Base-by-base conservation (phyloP, 35 echinoderm and acorn worm species). In the Ophiothrix spiculata region DNA sequence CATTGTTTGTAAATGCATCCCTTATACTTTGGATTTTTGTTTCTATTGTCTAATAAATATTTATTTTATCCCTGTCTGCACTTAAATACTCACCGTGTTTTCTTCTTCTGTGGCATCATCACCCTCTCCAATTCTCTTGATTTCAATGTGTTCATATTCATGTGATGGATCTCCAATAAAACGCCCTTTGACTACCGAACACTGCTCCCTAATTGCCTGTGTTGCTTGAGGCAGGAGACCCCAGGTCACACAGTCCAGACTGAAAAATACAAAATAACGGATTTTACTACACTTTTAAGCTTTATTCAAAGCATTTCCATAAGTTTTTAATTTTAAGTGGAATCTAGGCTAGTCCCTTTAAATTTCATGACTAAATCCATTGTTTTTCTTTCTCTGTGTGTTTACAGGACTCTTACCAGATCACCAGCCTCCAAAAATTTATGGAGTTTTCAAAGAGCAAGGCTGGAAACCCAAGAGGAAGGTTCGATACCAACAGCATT, bases 101-200 rank as follows among this genome's bases (percentile, higher is more conserved):
- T 97, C 91, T 86, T 97, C 91, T 39, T 97, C 95, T 32, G 91
- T 93, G n/a, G 95, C 91, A 81, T 97, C 95, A 77, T 97, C 95
- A 37, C 95, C 95, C 33, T 97, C 95, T 17, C 95, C 95, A 39
- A 97, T 93, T 83, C 85, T 97, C 81, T 97, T 88, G 64, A 97
- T 93, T 69, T 97, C 95, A 33, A 93, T 88, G 74, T 97, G 95
- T 38, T 97, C 95, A 88, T 97, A 97, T 77, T 97, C 95, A 78
- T 97, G 91, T 0, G 95, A 93, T 75, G 95, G 95, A 74, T 97
- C 95, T 39, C 95, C 95, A 75, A 91, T 91, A 77, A 97, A 97
- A 33, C 95, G 64, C 10, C 95, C 95, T 80, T 97, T 97, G 13
- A 97, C 95, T 12, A 97, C 91, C 21, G 88, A 91, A 54, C 91